Evolutionary conservation across 2,113 vertebrate species (phyloP).

Genomic region (Crotophaga sulcirostris): DNA sequence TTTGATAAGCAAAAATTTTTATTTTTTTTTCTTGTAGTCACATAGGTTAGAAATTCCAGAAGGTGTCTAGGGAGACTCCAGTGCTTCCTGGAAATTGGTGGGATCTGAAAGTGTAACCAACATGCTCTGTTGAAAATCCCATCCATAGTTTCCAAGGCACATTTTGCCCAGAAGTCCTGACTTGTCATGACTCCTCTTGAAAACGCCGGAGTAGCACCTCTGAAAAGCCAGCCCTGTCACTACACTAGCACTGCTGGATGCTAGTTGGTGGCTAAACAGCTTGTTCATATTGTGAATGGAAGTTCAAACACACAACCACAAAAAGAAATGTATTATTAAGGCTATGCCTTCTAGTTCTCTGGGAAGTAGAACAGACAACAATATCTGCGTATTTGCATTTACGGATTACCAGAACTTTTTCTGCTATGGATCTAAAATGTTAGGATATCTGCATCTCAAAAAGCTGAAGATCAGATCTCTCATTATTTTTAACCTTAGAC

Average conservation of each 20-base stretch:
- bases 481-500: neutral
- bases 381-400: neutral
- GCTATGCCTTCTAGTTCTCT: neutral
- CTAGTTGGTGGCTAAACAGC: neutral
- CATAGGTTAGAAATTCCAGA: neutral
- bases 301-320: neutral
- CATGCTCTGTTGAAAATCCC: neutral
- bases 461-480: neutral
- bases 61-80: neutral
- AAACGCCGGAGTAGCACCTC: neutral
- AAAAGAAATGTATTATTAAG: neutral
- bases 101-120: neutral
- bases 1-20: neutral
- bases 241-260: neutral
- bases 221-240: neutral
- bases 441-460: neutral
- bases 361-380: neutral
- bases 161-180: neutral
- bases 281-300: neutral
- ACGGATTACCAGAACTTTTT: neutral
- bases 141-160: neutral
- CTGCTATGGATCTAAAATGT: neutral
- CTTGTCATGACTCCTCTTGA: neutral
- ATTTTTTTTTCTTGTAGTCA: accelerated
- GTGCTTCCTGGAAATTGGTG: neutral